A percentile compares a stretch with the other conserved stretches of the same genome.
Evolutionary conservation across 2,113 vertebrate genomes (phyloP).

Genomic region (Psammodynastes pulverulentus): DNA sequence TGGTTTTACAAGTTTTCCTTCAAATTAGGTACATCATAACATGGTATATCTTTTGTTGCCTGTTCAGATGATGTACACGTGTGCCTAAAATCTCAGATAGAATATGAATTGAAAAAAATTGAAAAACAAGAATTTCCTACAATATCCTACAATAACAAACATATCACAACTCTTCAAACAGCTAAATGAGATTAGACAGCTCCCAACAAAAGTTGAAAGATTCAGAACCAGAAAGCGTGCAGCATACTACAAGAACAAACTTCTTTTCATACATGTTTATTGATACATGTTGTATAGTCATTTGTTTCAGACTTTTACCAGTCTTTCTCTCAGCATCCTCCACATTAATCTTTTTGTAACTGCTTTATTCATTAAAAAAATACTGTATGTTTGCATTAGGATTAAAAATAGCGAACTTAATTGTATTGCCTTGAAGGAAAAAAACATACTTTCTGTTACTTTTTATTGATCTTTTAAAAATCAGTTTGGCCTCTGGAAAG

Average conservation of each 20-base stretch:
- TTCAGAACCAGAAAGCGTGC: neutral
- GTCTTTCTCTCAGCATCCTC: neutral
- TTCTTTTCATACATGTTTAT: neutral
- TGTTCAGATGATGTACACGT: neutral
- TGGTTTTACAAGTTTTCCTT: conserved; percentile 45
- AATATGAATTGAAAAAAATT: neutral
- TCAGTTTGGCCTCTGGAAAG: neutral
- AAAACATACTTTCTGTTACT: too few species aligned
- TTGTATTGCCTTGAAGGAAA: neutral
- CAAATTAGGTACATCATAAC: conserved; percentile 26
- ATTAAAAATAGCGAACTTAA: neutral
- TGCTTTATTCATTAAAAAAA: neutral
- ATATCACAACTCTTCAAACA: neutral
- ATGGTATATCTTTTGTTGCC: neutral
- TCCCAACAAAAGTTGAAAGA: neutral
- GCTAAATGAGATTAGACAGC: too few species aligned
- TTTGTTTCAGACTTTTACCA: neutral
- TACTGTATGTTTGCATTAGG: neutral
- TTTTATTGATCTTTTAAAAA: neutral
- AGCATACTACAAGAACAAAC: neutral
- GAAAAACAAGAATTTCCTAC: neutral
- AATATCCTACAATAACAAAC: neutral
- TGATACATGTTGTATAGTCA: neutral
- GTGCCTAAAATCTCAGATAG: neutral
- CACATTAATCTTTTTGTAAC: neutral